phyloP scores from a whole-genome alignment of 2,113 vertebrate species.

The Chiloscyllium plagiosum region DNA sequence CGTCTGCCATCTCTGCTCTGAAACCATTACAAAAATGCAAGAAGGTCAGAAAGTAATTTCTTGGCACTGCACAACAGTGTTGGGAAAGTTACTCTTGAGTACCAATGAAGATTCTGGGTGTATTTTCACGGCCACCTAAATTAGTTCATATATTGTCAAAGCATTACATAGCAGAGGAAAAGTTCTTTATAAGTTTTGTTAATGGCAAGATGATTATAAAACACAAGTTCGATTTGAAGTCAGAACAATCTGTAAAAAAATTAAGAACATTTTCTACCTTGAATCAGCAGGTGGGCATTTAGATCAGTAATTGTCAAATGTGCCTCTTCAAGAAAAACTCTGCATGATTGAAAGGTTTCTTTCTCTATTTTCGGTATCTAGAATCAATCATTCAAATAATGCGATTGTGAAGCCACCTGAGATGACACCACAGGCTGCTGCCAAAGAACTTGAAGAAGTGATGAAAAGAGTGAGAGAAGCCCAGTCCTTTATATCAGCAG shows the following conservation, averaged over 20 bases:
- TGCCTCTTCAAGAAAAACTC: neutral
- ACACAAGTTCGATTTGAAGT: neutral
- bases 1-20: neutral
- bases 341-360: neutral
- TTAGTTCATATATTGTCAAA: neutral
- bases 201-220: neutral
- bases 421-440: constrained; percentile 90
- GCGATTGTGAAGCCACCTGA: constrained; percentile 97
- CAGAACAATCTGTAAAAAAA: neutral
- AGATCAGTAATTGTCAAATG: neutral
- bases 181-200: neutral
- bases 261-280: no score
- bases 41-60: neutral
- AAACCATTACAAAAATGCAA: neutral
- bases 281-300: neutral
- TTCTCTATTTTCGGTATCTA: constrained; percentile 50
- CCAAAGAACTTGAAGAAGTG: constrained; percentile 89
- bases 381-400: constrained; percentile 98
- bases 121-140: neutral
- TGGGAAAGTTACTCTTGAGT: neutral
- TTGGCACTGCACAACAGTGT: neutral
- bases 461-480: constrained; percentile 95
- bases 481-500: constrained; percentile 87
- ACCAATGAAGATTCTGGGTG: neutral
- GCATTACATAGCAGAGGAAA: neutral